Percentiles rank a stretch among this genome's conserved stretches.
These are phyloP conservation scores for Antennarius striatus DNA, from an alignment of 2,113 vertebrate species.

Conservation along the genomic window DNA sequence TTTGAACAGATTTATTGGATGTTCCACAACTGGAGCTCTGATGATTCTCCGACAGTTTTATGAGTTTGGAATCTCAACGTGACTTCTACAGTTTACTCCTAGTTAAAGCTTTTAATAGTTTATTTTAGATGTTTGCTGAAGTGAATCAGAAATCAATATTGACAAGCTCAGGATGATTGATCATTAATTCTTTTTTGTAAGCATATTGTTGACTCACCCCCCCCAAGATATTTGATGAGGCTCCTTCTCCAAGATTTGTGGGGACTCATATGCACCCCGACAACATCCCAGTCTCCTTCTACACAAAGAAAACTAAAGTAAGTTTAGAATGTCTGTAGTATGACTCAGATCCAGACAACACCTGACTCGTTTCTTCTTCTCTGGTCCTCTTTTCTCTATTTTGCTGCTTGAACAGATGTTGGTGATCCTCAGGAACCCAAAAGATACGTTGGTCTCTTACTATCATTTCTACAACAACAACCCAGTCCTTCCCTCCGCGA, in stretches of 20 bases:
- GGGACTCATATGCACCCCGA: slow-evolving; percentile 70
- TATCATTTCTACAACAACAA: slow-evolving; percentile 84
- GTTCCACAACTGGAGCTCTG: too few species aligned
- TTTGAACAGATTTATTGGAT: too few species aligned
- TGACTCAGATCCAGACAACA: too few species aligned
- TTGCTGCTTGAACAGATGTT: slow-evolving; percentile 70
- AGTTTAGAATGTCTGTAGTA: background rate
- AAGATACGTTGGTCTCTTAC: slow-evolving; percentile 84
- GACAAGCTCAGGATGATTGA: background rate
- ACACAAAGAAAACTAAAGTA: slow-evolving; percentile 59
- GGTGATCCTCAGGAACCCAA: slow-evolving; percentile 84
- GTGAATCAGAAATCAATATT: too few species aligned
- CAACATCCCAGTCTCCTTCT: slow-evolving; percentile 65
- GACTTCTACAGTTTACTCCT: too few species aligned
- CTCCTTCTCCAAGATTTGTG: slow-evolving; percentile 64
- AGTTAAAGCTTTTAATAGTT: too few species aligned
- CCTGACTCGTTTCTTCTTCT: too few species aligned
- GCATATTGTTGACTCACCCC: background rate
- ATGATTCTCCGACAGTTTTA: too few species aligned
- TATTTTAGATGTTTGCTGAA: too few species aligned
- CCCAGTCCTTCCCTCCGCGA: slow-evolving; percentile 68
- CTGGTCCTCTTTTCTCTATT: background rate
- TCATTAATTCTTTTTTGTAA: background rate
- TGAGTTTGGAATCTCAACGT: too few species aligned
- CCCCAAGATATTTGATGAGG: slow-evolving; percentile 40